These are phyloP conservation scores for Neodontobutis hainanensis DNA, from an alignment of 2,113 vertebrate species.

Conservation along the genomic window DNA sequence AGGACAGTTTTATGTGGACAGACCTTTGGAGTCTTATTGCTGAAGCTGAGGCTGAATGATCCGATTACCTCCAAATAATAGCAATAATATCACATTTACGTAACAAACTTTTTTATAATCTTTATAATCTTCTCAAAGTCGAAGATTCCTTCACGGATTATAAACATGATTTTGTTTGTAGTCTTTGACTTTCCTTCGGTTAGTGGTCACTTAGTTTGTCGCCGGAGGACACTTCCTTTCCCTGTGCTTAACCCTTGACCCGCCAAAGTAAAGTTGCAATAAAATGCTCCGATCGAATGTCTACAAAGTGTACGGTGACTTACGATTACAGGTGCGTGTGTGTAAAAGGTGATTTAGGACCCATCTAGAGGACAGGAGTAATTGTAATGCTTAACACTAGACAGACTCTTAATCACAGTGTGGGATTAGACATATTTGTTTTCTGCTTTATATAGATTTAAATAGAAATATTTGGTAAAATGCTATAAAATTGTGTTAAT, in stretches of 20 bases:
- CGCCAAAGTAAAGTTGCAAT: conserved; percentile 84
- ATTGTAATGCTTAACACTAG: conserved; percentile 44
- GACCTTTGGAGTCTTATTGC: conserved; percentile 83
- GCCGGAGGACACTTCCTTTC: conserved; percentile 88
- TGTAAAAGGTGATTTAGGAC: conserved; percentile 66
- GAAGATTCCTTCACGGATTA: conserved; percentile 76
- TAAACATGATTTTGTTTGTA: conserved; percentile 74
- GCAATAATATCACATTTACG: conserved; percentile 38
- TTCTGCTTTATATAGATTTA: neutral
- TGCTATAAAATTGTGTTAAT: too few relatives aligned
- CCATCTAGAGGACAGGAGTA: conserved; percentile 49
- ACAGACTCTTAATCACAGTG: conserved; percentile 45
- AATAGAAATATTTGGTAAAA: too few relatives aligned
- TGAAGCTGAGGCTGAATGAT: conserved; percentile 71
- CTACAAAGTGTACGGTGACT: conserved; percentile 81
- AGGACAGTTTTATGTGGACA: conserved; percentile 85
- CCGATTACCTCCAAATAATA: conserved; percentile 79
- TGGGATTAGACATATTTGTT: neutral
- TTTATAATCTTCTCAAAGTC: conserved; percentile 77
- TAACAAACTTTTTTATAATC: conserved; percentile 17
- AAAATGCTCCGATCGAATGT: conserved; percentile 79
- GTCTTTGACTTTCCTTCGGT: conserved; percentile 73
- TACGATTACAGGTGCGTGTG: conserved; percentile 56
- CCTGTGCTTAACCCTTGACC: conserved; percentile 91
- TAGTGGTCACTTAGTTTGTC: conserved; percentile 81